Evolutionary conservation across 2,797 vertebrate genomes (phyloP).

Genomic region (Enteromius mattozi): DNA sequence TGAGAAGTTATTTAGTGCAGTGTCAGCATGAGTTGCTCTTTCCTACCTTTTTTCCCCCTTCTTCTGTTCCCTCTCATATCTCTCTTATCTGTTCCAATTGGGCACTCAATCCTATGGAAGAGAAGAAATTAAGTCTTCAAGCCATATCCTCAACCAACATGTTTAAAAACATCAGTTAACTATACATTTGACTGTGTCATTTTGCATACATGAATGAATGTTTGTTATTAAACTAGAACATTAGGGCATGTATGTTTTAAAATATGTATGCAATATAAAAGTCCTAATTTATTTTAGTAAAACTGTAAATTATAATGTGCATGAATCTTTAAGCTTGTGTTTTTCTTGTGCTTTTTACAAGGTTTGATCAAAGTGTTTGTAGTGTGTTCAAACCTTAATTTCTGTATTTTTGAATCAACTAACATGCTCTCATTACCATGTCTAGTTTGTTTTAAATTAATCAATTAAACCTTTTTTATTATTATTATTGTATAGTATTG

Average conservation of each 20-base stretch:
- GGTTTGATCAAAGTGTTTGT: conserved; percentile 1
- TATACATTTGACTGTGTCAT: conserved; percentile 4
- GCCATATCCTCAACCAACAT: conserved; percentile 6
- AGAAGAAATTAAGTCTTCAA: conserved; percentile 32
- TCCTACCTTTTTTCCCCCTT: conserved; percentile 70
- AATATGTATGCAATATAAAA: neutral
- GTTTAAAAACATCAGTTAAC: neutral
- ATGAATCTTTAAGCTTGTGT: neutral
- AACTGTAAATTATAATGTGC: neutral
- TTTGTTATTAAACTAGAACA: neutral
- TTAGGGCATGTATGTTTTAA: neutral
- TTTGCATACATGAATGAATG: neutral
- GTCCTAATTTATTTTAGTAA: neutral
- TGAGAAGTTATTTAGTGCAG: conserved; percentile 52
- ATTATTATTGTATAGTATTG: neutral
- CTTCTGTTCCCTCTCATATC: conserved; percentile 65
- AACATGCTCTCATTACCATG: neutral
- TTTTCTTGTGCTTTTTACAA: neutral
- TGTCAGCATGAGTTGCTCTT: conserved; percentile 59
- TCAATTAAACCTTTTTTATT: neutral
- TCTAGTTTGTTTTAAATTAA: neutral
- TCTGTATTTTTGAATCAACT: neutral
- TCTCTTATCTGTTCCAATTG: conserved; percentile 93
- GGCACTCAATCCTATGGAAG: conserved; percentile 76
- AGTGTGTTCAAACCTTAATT: neutral